Percentiles rank a stretch among this genome's conserved stretches.
phyloP scores from a whole-genome alignment of 2,113 vertebrate species.

The Corynorhinus townsendii region DNA sequence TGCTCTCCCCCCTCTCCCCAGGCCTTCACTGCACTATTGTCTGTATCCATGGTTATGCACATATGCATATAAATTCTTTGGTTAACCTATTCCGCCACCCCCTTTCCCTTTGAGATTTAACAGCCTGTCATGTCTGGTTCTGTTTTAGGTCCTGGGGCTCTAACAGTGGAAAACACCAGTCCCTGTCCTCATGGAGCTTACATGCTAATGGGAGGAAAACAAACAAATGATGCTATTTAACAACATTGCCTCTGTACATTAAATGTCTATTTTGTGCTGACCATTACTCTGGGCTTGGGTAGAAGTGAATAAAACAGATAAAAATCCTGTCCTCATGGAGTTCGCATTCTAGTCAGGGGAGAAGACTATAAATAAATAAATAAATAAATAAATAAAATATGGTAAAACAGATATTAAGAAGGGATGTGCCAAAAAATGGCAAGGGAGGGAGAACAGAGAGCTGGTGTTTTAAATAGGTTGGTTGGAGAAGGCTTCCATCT shows the following conservation, averaged over 20 bases:
- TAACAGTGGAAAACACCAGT: neutral
- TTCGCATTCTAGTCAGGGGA: neutral
- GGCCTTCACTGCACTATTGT: no score
- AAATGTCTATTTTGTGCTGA: neutral
- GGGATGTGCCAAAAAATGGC: neutral
- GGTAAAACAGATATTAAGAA: neutral
- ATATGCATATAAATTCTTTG: no score
- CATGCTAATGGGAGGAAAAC: neutral
- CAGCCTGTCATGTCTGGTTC: neutral
- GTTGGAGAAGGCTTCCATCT: neutral
- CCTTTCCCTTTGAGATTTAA: no score
- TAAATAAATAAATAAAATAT: neutral
- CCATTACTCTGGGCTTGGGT: neutral
- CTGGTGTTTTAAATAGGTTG: neutral
- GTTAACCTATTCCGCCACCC: no score
- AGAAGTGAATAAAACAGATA: neutral
- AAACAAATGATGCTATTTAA: neutral
- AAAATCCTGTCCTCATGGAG: neutral
- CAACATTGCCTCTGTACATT: neutral
- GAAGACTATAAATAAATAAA: neutral
- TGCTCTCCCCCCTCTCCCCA: no score
- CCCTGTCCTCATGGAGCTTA: neutral
- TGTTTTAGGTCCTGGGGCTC: neutral
- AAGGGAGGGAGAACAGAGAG: neutral
- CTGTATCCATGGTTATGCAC: no score